These are phyloP conservation scores for Dasysyrphus tricinctus DNA, from an alignment of 2,888 invertebrate species.

Conservation along the genomic window DNA sequence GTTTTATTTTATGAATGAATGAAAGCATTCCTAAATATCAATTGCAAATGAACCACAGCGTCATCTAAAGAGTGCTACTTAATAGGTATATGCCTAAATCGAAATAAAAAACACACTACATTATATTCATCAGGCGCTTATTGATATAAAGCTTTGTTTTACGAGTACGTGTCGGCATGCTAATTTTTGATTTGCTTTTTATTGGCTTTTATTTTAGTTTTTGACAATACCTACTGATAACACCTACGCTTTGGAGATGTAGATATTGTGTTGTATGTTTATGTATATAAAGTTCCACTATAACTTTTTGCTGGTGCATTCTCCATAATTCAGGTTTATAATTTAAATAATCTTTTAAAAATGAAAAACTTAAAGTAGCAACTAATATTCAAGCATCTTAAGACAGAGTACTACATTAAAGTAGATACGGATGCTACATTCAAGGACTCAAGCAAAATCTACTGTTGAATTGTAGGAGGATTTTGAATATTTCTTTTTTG, in stretches of 20 bases:
- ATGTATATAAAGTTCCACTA: no score
- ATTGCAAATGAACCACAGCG: neutral
- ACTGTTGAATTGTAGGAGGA: neutral
- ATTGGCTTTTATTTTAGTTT: neutral
- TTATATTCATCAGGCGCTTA: neutral
- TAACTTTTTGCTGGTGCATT: neutral
- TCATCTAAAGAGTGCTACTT: neutral
- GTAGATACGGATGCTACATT: conserved; percentile 19
- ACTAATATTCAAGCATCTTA: neutral
- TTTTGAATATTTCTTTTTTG: neutral
- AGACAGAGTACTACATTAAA: neutral
- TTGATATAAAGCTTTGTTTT: conserved; percentile 9
- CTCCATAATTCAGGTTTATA: neutral
- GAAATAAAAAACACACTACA: neutral
- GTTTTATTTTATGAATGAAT: neutral
- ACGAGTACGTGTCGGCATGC: conserved; percentile 16
- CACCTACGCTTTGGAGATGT: neutral
- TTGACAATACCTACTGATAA: neutral
- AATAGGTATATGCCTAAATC: neutral
- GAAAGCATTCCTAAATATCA: neutral
- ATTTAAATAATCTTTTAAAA: neutral
- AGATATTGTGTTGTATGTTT: no score
- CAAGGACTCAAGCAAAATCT: conserved; percentile 9
- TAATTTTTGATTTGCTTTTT: neutral
- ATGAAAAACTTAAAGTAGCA: neutral